Conservation (phyloP, 2,888 invertebrate genomes). For the Timema podura region DNA sequence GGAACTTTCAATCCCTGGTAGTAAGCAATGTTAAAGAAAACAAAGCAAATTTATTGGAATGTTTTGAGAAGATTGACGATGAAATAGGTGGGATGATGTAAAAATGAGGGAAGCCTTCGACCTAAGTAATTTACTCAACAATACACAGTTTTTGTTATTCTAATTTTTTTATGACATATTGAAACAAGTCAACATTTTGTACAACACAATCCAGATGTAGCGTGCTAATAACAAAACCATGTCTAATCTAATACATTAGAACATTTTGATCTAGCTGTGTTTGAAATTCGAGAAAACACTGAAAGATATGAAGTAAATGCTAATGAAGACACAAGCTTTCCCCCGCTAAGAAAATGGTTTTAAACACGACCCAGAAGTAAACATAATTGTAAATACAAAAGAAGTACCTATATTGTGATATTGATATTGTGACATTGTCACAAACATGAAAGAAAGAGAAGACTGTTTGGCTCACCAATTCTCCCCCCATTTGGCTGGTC, state of each 20-base stretch:
- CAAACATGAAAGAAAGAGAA: no score
- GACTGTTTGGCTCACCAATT: no score
- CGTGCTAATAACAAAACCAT: background rate
- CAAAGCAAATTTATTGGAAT: background rate
- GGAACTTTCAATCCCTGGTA: background rate
- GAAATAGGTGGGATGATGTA: background rate
- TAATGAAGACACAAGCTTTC: no score
- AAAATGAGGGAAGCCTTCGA: background rate
- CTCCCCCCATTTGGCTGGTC: no score
- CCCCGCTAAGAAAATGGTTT: background rate
- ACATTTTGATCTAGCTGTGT: no score
- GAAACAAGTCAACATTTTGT: background rate
- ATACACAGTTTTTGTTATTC: background rate
- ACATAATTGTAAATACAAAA: no score
- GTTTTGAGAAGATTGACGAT: background rate
- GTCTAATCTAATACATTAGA: background rate
- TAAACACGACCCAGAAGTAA: no score
- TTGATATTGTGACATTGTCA: no score
- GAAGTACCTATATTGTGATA: no score
- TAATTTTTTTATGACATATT: background rate
- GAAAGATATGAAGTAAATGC: no score
- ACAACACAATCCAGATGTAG: background rate
- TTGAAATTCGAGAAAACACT: no score
- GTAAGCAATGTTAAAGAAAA: background rate
- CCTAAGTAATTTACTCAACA: background rate